Conservation (phyloP, 2,113 vertebrate genomes). For the Pseudopodoces humilis region DNA sequence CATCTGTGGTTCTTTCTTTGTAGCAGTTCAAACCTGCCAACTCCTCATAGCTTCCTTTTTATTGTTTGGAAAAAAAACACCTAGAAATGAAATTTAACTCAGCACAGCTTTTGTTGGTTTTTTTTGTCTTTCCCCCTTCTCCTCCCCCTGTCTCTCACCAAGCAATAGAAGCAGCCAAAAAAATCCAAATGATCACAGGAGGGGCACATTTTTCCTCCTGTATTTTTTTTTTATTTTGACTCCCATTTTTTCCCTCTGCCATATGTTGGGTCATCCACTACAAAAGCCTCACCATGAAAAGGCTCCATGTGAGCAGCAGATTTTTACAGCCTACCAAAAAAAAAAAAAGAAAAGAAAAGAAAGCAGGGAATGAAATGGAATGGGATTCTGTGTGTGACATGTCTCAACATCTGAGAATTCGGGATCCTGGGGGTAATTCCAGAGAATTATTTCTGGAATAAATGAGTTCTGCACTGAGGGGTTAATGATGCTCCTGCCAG, state of each 20-base stretch:
- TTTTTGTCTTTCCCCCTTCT: not conserved
- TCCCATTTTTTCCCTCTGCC: slow-evolving; percentile 35
- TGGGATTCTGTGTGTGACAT: not conserved
- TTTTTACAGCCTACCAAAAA: slow-evolving; percentile 10
- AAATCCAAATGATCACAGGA: slow-evolving; percentile 19
- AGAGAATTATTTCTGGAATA: not conserved
- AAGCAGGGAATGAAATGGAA: not conserved
- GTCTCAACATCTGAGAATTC: not conserved
- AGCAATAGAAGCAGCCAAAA: not conserved
- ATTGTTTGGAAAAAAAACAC: slow-evolving; percentile 6
- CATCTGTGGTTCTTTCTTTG: not conserved
- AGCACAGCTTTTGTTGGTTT: not conserved
- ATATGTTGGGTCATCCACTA: slow-evolving; percentile 64
- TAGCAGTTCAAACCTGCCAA: not conserved
- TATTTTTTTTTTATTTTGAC: not conserved
- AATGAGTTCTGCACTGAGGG: not conserved
- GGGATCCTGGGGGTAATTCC: not conserved
- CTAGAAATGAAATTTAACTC: not conserved
- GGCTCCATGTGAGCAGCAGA: slow-evolving; percentile 54
- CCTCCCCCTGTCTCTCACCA: slow-evolving; percentile 15
- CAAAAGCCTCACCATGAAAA: slow-evolving; percentile 19
- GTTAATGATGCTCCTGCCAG: slow-evolving; percentile 17
- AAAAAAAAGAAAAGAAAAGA: slow-evolving; percentile 40
- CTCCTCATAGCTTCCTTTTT: not conserved
- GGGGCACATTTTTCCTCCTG: not conserved